phyloP scores from a whole-genome alignment of 1,140 invertebrate species.

The Drosophila albomicans region DNA sequence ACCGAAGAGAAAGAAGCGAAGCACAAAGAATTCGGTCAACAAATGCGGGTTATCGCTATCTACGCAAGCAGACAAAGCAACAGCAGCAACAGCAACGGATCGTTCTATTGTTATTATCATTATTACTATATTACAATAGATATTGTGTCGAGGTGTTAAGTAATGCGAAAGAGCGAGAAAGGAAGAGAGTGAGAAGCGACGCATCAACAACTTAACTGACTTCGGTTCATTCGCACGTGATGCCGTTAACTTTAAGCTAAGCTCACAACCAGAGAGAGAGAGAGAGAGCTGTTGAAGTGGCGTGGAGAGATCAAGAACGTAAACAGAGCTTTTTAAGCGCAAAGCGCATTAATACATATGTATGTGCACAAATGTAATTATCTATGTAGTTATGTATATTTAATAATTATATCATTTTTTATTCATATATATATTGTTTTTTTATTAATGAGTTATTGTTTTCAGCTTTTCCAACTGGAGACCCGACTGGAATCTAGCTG shows the following conservation, averaged over 20 bases:
- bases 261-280: too few species aligned
- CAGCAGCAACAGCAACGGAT: slow-evolving; percentile 1
- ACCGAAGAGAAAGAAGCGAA: neutral
- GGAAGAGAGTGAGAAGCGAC: neutral
- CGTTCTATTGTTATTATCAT: neutral
- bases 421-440: neutral
- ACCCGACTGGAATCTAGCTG: too few species aligned
- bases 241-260: neutral
- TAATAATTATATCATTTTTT: neutral
- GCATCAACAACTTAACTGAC: neutral
- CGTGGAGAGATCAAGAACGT: neutral
- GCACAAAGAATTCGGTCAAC: slow-evolving; percentile 14
- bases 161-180: neutral
- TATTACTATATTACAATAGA: slow-evolving; percentile 12
- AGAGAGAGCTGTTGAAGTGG: neutral
- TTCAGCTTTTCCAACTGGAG: too few species aligned
- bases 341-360: neutral
- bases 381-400: neutral
- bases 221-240: slow-evolving; percentile 8
- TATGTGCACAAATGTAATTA: neutral
- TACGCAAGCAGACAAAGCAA: slow-evolving; percentile 13
- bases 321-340: neutral
- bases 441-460: neutral
- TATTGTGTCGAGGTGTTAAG: slow-evolving; percentile 11
- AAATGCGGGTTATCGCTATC: slow-evolving; percentile 13